Conservation (phyloP, 2,888 invertebrate species). For the Meiosimyza decipiens region DNA sequence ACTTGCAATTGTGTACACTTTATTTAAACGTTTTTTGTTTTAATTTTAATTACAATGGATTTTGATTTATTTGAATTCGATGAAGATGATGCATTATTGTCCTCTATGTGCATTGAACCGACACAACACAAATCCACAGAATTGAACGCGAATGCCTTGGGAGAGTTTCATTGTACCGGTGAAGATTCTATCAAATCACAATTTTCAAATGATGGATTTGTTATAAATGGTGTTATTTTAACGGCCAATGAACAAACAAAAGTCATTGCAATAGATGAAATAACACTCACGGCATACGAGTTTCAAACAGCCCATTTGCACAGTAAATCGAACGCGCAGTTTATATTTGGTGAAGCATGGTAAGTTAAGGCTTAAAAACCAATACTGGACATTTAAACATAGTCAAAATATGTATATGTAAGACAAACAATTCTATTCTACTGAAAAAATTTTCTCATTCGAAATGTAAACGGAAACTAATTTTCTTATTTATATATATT, state of each 20-base stretch:
- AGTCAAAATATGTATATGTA: no score
- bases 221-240: constrained; percentile 31
- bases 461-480: no score
- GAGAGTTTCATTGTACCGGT: constrained; percentile 61
- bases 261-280: constrained; percentile 41
- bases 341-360: constrained; percentile 58
- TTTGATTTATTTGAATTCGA: constrained; percentile 65
- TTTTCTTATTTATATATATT: no score
- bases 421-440: no score
- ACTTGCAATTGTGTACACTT: neutral
- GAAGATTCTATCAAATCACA: constrained; percentile 54
- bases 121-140: constrained; percentile 44
- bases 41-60: constrained; percentile 55
- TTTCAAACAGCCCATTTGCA: constrained; percentile 52
- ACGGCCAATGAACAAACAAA: constrained; percentile 33
- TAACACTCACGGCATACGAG: constrained; percentile 50
- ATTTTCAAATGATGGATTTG: constrained; percentile 54
- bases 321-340: constrained; percentile 46
- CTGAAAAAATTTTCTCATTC: no score
- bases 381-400: no score
- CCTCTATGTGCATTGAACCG: constrained; percentile 53
- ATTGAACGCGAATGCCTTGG: constrained; percentile 47
- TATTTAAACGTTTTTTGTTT: constrained; percentile 7
- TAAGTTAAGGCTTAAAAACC: constrained; percentile 39
- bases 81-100: constrained; percentile 63